Evolutionary conservation across 2,888 invertebrate species (phyloP).

Genomic region (Alitta virens): DNA sequence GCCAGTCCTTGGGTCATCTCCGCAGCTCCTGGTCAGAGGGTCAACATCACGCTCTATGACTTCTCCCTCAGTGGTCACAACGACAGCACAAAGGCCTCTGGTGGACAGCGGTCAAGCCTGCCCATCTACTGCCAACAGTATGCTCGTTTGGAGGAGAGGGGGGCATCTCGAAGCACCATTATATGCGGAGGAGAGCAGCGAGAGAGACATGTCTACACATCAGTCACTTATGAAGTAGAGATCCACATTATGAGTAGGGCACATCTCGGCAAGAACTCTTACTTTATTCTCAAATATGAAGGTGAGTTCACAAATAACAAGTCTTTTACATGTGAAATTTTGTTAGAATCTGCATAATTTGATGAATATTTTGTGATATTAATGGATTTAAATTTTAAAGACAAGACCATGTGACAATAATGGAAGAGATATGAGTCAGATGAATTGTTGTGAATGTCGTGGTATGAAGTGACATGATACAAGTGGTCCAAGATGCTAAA

Average conservation of each 20-base stretch:
- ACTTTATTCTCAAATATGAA: slow-evolving; percentile 13
- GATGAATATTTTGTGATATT: too few relatives aligned
- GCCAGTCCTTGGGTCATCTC: slow-evolving; percentile 12
- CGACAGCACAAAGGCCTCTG: not conserved
- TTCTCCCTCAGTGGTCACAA: slow-evolving; percentile 12
- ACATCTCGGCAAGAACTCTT: slow-evolving; percentile 1
- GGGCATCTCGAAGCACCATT: slow-evolving; percentile 13
- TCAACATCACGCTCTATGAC: slow-evolving; percentile 16
- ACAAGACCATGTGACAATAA: too few relatives aligned
- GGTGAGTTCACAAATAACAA: slow-evolving; percentile 7
- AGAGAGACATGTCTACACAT: slow-evolving; percentile 12
- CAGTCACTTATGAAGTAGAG: slow-evolving; percentile 9
- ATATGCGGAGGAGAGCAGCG: slow-evolving; percentile 20
- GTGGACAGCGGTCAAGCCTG: not conserved
- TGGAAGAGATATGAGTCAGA: too few relatives aligned
- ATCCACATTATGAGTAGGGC: slow-evolving; percentile 9
- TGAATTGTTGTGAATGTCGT: too few relatives aligned
- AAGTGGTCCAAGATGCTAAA: too few relatives aligned
- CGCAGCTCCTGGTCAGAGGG: slow-evolving; percentile 11
- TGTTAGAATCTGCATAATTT: too few relatives aligned
- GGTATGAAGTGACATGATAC: too few relatives aligned
- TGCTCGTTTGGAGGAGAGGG: slow-evolving; percentile 15
- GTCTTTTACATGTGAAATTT: too few relatives aligned
- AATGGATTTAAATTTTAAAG: too few relatives aligned
- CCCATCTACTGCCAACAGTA: slow-evolving; percentile 17